Conservation (phyloP, 1,140 invertebrate genomes). For the Cardiocondyla obscurior region DNA sequence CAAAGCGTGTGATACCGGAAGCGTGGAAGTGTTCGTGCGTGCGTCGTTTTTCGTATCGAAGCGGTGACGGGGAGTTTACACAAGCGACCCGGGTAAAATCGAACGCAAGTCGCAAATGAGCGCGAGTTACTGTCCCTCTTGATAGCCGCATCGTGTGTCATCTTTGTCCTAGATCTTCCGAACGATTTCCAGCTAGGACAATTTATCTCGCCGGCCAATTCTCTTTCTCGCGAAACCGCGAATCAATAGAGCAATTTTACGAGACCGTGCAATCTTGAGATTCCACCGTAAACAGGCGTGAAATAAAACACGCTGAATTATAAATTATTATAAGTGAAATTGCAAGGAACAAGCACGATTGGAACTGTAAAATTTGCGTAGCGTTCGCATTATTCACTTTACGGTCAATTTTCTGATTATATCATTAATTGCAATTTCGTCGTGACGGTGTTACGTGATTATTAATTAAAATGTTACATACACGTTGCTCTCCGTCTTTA, state of each 20-base stretch:
- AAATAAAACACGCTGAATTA: not conserved
- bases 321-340: not conserved
- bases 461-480: slow-evolving; percentile 4
- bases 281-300: not conserved
- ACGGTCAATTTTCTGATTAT: not conserved
- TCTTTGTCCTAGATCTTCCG: slow-evolving; percentile 51
- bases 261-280: not conserved
- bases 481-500: not conserved
- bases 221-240: not conserved
- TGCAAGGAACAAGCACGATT: not conserved
- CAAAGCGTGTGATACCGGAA: slow-evolving; percentile 42
- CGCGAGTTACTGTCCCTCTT: not conserved
- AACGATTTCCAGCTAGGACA: slow-evolving; percentile 20
- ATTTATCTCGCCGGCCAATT: slow-evolving; percentile 14
- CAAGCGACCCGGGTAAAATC: slow-evolving; percentile 27
- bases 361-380: not conserved
- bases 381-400: not conserved
- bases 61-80: not conserved
- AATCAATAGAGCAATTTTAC: not conserved
- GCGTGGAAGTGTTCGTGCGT: not conserved
- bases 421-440: not conserved
- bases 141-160: not conserved
- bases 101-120: slow-evolving; percentile 15
- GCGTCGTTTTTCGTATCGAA: not conserved
- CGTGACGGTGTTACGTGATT: not conserved